These are phyloP conservation scores for Coptodon bakossiorum DNA, from an alignment of 2,113 vertebrate species.

Conservation along the genomic window DNA sequence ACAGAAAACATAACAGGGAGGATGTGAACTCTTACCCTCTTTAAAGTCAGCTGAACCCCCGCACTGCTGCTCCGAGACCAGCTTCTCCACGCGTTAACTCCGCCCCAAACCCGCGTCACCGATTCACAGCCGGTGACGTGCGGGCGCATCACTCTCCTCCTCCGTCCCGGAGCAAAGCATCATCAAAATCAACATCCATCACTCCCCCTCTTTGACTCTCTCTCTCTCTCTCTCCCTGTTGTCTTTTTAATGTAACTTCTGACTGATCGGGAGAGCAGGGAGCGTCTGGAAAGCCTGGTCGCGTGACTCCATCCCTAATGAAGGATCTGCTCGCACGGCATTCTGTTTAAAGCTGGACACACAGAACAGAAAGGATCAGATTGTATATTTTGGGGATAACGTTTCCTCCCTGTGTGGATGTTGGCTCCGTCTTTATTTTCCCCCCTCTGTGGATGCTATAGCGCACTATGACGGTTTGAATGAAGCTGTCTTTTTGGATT, in stretches of 20 bases:
- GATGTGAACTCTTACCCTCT: neutral
- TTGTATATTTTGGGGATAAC: slow-evolving; percentile 5
- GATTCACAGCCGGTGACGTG: slow-evolving; percentile 82
- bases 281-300: slow-evolving; percentile 45
- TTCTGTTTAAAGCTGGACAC: slow-evolving; percentile 26
- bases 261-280: slow-evolving; percentile 42
- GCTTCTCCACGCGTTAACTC: slow-evolving; percentile 71
- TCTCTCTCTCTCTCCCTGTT: slow-evolving; percentile 17
- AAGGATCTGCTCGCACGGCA: neutral
- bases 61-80: slow-evolving; percentile 69
- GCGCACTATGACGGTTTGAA: slow-evolving; percentile 8
- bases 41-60: neutral
- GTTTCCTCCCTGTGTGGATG: slow-evolving; percentile 19
- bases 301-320: slow-evolving; percentile 1
- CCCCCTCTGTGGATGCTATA: slow-evolving; percentile 29
- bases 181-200: slow-evolving; percentile 64
- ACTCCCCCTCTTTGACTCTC: slow-evolving; percentile 38
- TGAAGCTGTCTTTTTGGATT: slow-evolving; percentile 38
- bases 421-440: neutral
- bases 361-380: slow-evolving; percentile 16
- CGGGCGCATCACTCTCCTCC: slow-evolving; percentile 77
- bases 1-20: neutral
- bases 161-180: slow-evolving; percentile 77
- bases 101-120: slow-evolving; percentile 76
- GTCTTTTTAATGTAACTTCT: slow-evolving; percentile 70